Evolutionary conservation across 1,140 invertebrate genomes (phyloP).

Genomic region (Lordiphosa clarofinis): DNA sequence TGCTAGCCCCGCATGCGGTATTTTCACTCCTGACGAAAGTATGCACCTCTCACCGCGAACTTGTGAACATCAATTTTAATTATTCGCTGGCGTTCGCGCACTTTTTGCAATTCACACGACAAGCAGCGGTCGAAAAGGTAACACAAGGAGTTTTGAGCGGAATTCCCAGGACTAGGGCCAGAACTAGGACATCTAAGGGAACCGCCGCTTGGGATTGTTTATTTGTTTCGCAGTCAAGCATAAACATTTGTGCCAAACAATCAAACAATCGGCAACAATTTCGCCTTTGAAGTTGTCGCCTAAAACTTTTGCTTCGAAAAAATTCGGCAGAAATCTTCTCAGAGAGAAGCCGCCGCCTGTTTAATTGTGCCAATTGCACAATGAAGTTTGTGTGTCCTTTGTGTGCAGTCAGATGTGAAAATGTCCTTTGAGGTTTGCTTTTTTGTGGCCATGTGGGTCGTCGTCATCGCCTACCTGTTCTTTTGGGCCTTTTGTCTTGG

Average conservation of each 20-base stretch:
- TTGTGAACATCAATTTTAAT: constrained; percentile 68
- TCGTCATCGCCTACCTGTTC: constrained; percentile 38
- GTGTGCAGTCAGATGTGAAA: constrained; percentile 62
- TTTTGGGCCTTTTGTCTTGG: constrained; percentile 22
- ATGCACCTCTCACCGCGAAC: constrained; percentile 9
- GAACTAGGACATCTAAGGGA: constrained; percentile 18
- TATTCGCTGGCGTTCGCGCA: constrained; percentile 55
- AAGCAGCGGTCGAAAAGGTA: constrained; percentile 21
- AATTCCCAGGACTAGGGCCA: constrained; percentile 9
- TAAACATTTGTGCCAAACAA: constrained; percentile 75
- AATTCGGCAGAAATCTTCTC: constrained; percentile 40
- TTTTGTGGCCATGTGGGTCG: constrained; percentile 10
- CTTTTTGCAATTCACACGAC: constrained; percentile 64
- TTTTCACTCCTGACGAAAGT: constrained; percentile 55
- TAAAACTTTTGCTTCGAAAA: constrained; percentile 42
- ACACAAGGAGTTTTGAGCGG: constrained; percentile 9
- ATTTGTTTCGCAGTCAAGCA: constrained; percentile 73
- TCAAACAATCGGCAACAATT: constrained; percentile 63
- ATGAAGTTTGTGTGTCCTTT: constrained; percentile 35
- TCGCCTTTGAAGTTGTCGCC: constrained; percentile 37
- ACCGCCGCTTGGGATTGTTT: constrained; percentile 26
- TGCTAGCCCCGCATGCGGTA: constrained; percentile 46
- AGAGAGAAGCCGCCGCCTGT: constrained; percentile 33
- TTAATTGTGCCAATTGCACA: constrained; percentile 76
- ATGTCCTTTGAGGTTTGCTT: constrained; percentile 66